Conservation (phyloP, 2,797 vertebrate genomes). For the Peromyscus melanophrys region DNA sequence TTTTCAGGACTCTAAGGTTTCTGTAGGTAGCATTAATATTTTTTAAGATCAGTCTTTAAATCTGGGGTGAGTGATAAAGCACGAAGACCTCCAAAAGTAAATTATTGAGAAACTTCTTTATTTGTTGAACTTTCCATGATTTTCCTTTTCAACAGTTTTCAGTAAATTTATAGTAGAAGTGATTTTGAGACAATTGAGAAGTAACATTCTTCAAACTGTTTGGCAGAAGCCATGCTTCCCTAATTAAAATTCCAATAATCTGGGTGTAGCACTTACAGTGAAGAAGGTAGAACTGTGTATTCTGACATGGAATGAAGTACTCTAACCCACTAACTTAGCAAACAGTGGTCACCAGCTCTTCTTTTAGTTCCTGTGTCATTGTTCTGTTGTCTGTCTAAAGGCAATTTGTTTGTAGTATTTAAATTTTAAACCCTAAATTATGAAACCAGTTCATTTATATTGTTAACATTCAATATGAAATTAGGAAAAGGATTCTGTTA, state of each 20-base stretch:
- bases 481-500: not conserved
- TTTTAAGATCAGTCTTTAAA: constrained; percentile 91
- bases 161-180: constrained; percentile 88
- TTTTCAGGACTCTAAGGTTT: constrained; percentile 92
- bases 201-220: constrained; percentile 42
- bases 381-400: not conserved
- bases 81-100: constrained; percentile 89
- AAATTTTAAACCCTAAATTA: not conserved
- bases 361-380: not conserved
- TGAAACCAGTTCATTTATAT: constrained; percentile 8
- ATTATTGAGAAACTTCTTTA: constrained; percentile 86
- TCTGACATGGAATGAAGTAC: not conserved
- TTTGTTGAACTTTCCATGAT: constrained; percentile 87
- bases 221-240: constrained; percentile 21
- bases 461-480: not conserved
- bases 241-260: constrained; percentile 50
- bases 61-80: constrained; percentile 93
- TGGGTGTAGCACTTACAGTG: constrained; percentile 43
- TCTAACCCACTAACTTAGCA: not conserved
- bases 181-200: constrained; percentile 86
- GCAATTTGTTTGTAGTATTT: not conserved
- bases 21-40: constrained; percentile 91
- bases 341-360: not conserved
- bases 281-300: not conserved
- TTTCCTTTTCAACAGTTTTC: constrained; percentile 91